Evolutionary conservation across 92 coral and sea anemone species (phyloP).

Genomic region (Zoanthus gigantus): DNA sequence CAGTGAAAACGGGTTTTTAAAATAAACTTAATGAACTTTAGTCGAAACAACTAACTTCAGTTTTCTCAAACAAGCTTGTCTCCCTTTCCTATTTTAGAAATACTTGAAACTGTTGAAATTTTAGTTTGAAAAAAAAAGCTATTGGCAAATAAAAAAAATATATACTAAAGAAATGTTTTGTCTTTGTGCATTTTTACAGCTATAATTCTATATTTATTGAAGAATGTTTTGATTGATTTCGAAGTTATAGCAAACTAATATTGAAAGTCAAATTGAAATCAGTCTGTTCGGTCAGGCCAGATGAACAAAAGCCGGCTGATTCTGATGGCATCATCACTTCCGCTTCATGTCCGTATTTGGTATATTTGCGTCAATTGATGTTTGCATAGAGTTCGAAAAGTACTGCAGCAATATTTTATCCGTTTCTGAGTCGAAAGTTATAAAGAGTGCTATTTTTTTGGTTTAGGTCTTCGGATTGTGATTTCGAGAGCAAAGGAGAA

Average conservation of each 20-base stretch:
- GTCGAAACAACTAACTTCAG: neutral
- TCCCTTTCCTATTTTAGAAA: neutral
- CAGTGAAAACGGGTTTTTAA: neutral
- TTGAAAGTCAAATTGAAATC: neutral
- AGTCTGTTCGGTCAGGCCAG: neutral
- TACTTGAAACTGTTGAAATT: neutral
- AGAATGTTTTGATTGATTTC: neutral
- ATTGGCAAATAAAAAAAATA: neutral
- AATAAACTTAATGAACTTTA: neutral
- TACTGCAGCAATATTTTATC: constrained; percentile 36
- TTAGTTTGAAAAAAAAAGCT: too few species aligned
- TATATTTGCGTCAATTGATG: constrained; percentile 57
- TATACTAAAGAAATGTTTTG: neutral
- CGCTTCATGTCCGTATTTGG: constrained; percentile 58
- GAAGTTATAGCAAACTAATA: neutral
- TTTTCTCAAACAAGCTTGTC: neutral
- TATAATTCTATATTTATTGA: neutral
- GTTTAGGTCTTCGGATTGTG: constrained; percentile 1
- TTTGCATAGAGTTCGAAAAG: constrained; percentile 34
- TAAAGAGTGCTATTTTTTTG: constrained; percentile 18
- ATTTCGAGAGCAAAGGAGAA: neutral
- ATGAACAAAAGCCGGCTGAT: neutral
- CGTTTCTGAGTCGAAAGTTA: constrained; percentile 29
- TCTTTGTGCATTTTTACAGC: neutral
- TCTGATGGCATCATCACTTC: constrained; percentile 35